A percentile compares a stretch with the other conserved stretches of the same genome.
phyloP scores from a whole-genome alignment of 2,113 vertebrate genomes.

The Seriola rivoliana region DNA sequence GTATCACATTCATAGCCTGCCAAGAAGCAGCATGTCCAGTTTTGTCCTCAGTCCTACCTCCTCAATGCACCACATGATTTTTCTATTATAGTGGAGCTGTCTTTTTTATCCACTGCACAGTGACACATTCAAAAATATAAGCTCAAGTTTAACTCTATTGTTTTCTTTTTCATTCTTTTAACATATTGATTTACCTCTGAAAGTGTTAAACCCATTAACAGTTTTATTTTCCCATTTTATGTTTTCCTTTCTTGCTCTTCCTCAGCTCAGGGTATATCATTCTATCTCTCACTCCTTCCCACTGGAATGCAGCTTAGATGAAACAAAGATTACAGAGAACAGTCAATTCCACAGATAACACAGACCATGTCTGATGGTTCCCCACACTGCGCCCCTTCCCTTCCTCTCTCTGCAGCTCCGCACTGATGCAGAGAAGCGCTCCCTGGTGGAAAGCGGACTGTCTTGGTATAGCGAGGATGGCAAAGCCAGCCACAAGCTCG shows the following conservation, averaged over 20 bases:
- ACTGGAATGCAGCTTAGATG: constrained; percentile 68
- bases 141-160: not conserved
- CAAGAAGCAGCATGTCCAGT: constrained; percentile 63
- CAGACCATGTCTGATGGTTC: constrained; percentile 44
- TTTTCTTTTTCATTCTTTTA: not conserved
- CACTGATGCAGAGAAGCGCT: constrained; percentile 97
- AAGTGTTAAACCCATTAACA: constrained; percentile 33
- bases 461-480: constrained; percentile 97
- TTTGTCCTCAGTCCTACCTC: constrained; percentile 59
- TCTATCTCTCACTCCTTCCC: constrained; percentile 30
- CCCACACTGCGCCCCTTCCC: constrained; percentile 37
- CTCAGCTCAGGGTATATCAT: constrained; percentile 23
- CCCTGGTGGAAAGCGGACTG: constrained; percentile 93
- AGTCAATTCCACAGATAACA: constrained; percentile 56
- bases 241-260: constrained; percentile 37
- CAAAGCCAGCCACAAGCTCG: constrained; percentile 87
- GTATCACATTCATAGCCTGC: constrained; percentile 38
- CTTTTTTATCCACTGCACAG: constrained; percentile 1
- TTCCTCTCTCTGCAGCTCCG: constrained; percentile 86
- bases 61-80: constrained; percentile 46
- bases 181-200: not conserved
- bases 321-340: constrained; percentile 60
- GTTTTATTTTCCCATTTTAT: not conserved
- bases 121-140: not conserved
- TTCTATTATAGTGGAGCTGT: constrained; percentile 33